Evolutionary conservation across 2,888 invertebrate genomes (phyloP), one percentile per base, ranked within the genome.

Genomic region (Philonicus albiceps): DNA sequence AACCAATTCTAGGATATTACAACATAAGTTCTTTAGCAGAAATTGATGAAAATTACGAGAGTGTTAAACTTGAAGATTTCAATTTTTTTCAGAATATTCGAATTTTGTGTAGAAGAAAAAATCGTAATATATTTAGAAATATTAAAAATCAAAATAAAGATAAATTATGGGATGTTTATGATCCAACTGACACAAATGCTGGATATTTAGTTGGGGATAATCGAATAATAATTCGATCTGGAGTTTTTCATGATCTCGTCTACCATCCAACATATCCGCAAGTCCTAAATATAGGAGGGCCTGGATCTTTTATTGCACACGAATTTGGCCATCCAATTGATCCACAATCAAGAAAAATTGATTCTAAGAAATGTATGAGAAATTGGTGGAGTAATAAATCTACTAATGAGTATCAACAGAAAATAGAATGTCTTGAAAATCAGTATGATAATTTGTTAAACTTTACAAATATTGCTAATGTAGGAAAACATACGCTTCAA

Each of bases 281-380:
- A 72, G 43, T 64, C 3, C 0, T 86, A 22, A 84, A 76, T 5
- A 53, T 64, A 16, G 87, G 84, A n/a, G 80, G 43, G 13, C 22
- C 83, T 53, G 87, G 87, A 49, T 78, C 86, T 16, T 72, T 73
- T 31, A 84, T 86, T 13, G 86, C 53, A 30, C 87, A 87, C 72
- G 87, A 87, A 64, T 76, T 86, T 27, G 75, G 55, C 0, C 86
- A 86, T 78, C 31, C 74, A 31, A 64, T 86, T 72, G 86, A 86
- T 86, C 40, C 84, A 19, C 40, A 49, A 64, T 76, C 76, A 43
- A 30, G 31, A 19, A 43, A 64, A 4, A 80, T 80, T 43, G 80
- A 80, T 73, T 34, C 5, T 3, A 31, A 80, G n/a, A 64, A 43
- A 55, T 8, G 27, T 22, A 27, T 40, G 40, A 19, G 37, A 22